Base-by-base conservation (phyloP, 2,797 vertebrate genomes). In the Crenuchus spilurus region DNA sequence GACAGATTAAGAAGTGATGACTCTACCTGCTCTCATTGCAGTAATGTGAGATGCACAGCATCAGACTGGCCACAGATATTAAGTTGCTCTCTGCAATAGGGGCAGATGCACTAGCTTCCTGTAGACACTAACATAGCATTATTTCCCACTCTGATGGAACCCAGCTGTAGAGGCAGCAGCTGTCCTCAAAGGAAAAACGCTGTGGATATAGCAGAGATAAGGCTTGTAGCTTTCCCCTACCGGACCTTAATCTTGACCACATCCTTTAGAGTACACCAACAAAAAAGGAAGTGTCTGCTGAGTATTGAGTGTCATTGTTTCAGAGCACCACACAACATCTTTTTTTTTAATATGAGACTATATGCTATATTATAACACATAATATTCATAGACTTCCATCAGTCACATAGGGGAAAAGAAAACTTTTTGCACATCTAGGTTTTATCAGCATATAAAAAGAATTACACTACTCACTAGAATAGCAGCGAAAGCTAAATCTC, bases 71-170 rank as follows among this genome's bases (percentile, higher is more conserved):
- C 65, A 44, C 2, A 41, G 64, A 84, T 74, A 76, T 75, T 68
- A 46, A 81, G 81, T 60, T 82, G 84, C 80, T 85, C 41, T 72
- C 74, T 60, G 37, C 35, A 60, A 69, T 80, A 73, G 60, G 61
- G 64, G 63, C 78, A 70, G 84, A 85, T 84, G 75, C 41, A 60
- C 75, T 78, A 81, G 79, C 83, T 70, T 84, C 83, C 44, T 75
- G 79, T 79, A 81, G 37, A 76, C 49, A 51, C 24, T 28, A 62
- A 70, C 69, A 48, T 20, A 24, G 60, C 13, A 16, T 26, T 37
- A 67, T 64, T 52, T 62, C 41, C 39, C 60, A 42, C 24, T 70
- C 37, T 74, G 70, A 74, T 70, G 24, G 54, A 64, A 42, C 31
- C 54, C 71, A 77, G 71, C 67, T 75, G 71, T 67, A 6, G 51